Evolutionary conservation across 2,888 invertebrate genomes (phyloP), one percentile per base, ranked within the genome.

Genomic region (Capitulum mitella): DNA sequence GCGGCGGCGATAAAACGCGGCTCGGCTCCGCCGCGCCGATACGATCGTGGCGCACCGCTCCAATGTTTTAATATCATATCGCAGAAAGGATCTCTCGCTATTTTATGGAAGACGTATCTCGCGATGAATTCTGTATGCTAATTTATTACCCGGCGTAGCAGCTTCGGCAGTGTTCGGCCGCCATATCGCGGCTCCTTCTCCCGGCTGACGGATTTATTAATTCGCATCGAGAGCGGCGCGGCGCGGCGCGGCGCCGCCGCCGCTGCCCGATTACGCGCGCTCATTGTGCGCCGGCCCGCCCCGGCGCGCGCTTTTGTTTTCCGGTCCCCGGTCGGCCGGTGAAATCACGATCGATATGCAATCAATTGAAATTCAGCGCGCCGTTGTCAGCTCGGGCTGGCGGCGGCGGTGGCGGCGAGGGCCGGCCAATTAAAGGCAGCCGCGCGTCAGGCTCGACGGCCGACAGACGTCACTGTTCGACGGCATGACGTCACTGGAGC

Each of bases 21-120:
- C n/a, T 10, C 70, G 26, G 70, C 37, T 40, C 70, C 26, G 40
- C 26, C 40, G 70, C 2, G 26, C 40, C 70, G 70, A 70, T 70
- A 70, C 70, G 37, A 70, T 70, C 70, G 37, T 1, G 8, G 22
- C 70, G 40, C 29, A 26, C 70, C 70, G 70, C 70, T 26, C n/a
- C 70, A 37, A 70, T 70, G 70, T 70, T 70, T 70, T 70, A 70
- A 70, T 70, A 70, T 70, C 70, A 70, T 70, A 70, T 70, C 70
- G 70, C 70, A 37, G 40, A 70, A 37, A 70, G 40, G 70, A 70
- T 70, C 70, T 70, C 70, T 40, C 70, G 70, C 70, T 70, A 26
- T 70, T 70, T 70, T 70, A 70, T 70, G 70, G 40, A 70, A 70
- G 70, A 70, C 70, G 70, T 70, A 70, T 70, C 70, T 70, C 37